Percentiles rank a stretch among this genome's conserved stretches.
Conservation (phyloP, 2,113 vertebrate species). For the Myodes glareolus region DNA sequence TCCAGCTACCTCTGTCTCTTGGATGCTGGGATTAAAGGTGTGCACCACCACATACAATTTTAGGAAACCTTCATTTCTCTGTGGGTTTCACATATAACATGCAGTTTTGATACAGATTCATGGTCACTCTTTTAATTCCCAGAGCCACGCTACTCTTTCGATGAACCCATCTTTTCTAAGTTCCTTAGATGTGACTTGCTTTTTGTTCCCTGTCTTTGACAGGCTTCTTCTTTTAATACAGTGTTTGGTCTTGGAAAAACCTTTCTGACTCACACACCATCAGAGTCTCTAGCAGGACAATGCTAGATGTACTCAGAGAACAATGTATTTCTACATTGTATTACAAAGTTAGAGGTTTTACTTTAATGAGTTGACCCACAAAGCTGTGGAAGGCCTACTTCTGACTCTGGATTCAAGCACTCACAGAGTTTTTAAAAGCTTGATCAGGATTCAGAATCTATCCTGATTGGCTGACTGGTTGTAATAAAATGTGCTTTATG, state of each 20-base stretch:
- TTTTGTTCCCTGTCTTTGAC: not conserved
- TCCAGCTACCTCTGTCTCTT: not conserved
- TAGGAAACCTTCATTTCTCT: not conserved
- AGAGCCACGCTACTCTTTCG: too few relatives aligned
- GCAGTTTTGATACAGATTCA: not conserved
- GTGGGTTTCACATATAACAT: too few relatives aligned
- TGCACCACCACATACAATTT: not conserved
- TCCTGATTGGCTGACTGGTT: not conserved
- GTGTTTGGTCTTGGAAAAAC: not conserved
- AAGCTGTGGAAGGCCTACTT: not conserved
- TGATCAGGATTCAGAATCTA: constrained; percentile 2
- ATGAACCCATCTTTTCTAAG: not conserved
- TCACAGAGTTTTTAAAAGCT: not conserved
- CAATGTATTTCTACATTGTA: not conserved
- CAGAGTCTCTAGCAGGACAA: not conserved
- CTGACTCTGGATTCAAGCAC: not conserved
- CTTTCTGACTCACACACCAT: not conserved
- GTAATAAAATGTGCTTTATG: not conserved
- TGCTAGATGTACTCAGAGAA: not conserved
- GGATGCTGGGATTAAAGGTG: not conserved
- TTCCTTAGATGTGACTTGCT: not conserved
- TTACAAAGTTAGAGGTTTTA: not conserved
- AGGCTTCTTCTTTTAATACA: not conserved
- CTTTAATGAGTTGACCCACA: not conserved
- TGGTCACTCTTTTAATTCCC: not conserved